These are phyloP conservation scores for Aphelinus certus DNA, from an alignment of 1,140 invertebrate species.

Conservation along the genomic window DNA sequence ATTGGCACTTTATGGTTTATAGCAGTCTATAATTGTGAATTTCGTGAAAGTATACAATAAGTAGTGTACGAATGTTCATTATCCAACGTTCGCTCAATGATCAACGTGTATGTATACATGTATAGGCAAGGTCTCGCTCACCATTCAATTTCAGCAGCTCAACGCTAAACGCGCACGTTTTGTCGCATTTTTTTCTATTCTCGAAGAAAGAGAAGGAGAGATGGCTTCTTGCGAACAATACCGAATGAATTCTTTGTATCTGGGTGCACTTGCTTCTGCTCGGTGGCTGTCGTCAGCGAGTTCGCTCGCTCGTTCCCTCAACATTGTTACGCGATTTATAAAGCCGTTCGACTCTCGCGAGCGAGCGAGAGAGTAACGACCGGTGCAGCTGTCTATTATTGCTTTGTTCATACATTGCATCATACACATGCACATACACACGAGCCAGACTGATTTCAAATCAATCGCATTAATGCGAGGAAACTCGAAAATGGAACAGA, in stretches of 20 bases:
- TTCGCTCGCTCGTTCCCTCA: slow-evolving; percentile 14
- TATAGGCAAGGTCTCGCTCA: too few species aligned
- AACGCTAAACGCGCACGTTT: too few species aligned
- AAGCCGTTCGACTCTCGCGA: background rate
- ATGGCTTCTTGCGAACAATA: background rate
- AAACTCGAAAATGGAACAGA: too few species aligned
- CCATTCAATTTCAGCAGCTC: background rate
- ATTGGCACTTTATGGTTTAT: background rate
- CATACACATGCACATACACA: too few species aligned
- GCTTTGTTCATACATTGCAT: too few species aligned
- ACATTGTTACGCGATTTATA: slow-evolving; percentile 4
- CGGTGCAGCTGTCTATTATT: background rate
- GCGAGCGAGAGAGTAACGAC: slow-evolving; percentile 7
- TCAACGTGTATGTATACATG: too few species aligned
- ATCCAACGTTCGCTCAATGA: too few species aligned
- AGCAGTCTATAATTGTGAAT: background rate
- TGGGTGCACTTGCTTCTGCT: background rate
- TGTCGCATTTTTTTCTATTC: too few species aligned
- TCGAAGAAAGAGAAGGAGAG: background rate
- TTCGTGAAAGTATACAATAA: too few species aligned
- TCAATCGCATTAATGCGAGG: too few species aligned
- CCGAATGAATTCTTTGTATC: background rate
- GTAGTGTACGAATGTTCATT: too few species aligned
- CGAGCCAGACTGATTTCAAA: too few species aligned
- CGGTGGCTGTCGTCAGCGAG: background rate